A percentile compares a stretch with the other conserved stretches of the same genome.
These are phyloP conservation scores for Elaeidobius kamerunicus DNA, from an alignment of 2,888 invertebrate genomes.

Conservation along the genomic window DNA sequence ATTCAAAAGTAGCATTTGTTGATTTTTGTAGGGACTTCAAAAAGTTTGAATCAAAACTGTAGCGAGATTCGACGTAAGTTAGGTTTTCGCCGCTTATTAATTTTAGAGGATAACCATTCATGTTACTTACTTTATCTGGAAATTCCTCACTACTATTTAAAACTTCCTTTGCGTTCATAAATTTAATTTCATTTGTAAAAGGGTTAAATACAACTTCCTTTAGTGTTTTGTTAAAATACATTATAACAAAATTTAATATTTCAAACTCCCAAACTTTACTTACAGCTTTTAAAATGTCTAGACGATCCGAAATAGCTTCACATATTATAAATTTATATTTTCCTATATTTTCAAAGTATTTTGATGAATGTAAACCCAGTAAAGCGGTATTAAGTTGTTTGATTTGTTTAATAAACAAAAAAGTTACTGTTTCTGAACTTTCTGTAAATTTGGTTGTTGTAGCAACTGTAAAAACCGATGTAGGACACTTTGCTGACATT, in stretches of 20 bases:
- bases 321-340: conserved; percentile 14
- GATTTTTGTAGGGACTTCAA: not conserved
- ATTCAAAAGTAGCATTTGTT: not conserved
- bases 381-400: not conserved
- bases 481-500: not conserved
- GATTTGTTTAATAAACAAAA: not conserved
- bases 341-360: not conserved
- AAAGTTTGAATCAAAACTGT: conserved; percentile 6
- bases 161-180: not conserved
- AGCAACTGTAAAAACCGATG: not conserved
- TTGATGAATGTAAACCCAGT: not conserved
- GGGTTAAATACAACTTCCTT: conserved; percentile 10
- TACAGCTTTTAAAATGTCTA: not conserved
- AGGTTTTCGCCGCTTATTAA: not conserved
- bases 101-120: conserved; percentile 12
- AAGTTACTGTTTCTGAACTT: not conserved
- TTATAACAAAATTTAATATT: conserved; percentile 11
- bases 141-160: not conserved
- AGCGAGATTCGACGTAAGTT: not conserved
- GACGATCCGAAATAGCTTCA: not conserved
- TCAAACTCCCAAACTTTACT: conserved; percentile 2
- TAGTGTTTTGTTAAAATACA: conserved; percentile 7
- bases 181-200: conserved; percentile 1
- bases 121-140: conserved; percentile 17
- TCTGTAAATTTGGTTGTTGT: no score